Conservation (phyloP, 2,888 invertebrate genomes). For the Lasioglossum villosulum region DNA sequence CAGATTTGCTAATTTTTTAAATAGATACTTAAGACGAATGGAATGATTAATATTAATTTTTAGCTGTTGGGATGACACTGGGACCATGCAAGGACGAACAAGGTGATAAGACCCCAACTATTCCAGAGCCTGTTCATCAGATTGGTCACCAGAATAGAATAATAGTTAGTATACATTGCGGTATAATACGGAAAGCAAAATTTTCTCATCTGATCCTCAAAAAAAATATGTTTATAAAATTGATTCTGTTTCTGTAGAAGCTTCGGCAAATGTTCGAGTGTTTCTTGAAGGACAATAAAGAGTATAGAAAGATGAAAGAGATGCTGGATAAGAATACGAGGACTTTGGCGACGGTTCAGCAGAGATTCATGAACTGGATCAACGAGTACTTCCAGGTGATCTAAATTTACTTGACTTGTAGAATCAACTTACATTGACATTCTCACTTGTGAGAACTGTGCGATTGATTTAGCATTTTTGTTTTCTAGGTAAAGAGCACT, state of each 20-base stretch:
- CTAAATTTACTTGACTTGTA: neutral
- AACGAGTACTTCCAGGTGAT: slow-evolving; percentile 46
- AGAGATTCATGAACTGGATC: slow-evolving; percentile 25
- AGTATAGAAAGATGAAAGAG: slow-evolving; percentile 14
- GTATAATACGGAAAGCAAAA: neutral
- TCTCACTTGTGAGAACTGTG: too few relatives aligned
- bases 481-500: slow-evolving; percentile 37
- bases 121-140: neutral
- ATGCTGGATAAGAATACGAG: slow-evolving; percentile 12
- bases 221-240: too few relatives aligned
- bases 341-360: slow-evolving; percentile 12
- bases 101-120: neutral
- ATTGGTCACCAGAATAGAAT: neutral
- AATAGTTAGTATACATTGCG: neutral
- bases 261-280: slow-evolving; percentile 30
- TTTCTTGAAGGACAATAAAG: slow-evolving; percentile 43
- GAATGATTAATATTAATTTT: neutral
- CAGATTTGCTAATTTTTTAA: neutral
- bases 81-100: slow-evolving; percentile 32
- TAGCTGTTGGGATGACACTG: slow-evolving; percentile 39
- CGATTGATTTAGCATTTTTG: neutral
- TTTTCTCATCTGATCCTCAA: neutral
- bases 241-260: slow-evolving; percentile 8
- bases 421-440: neutral
- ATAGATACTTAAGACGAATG: neutral